Conservation (phyloP, 2,797 vertebrate genomes). For the Parauchenoglanis ngamensis region DNA sequence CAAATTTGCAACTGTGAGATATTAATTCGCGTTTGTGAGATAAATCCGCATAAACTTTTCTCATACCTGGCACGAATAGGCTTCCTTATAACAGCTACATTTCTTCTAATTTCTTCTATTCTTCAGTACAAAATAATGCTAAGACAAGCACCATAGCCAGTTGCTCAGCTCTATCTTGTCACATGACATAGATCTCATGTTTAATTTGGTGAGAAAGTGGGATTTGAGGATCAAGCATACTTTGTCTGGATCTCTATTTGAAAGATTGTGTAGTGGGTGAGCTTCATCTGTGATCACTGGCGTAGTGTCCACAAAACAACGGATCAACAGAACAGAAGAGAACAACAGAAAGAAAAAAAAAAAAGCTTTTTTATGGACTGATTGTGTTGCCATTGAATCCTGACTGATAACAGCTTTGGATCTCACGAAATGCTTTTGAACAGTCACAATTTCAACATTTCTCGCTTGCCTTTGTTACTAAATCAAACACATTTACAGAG, state of each 20-base stretch:
- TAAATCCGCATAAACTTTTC: neutral
- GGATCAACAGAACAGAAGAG: neutral
- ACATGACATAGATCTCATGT: constrained; percentile 4
- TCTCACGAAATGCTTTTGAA: neutral
- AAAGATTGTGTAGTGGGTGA: constrained; percentile 2
- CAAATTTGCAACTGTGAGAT: neutral
- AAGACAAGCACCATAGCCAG: neutral
- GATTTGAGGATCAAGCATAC: neutral
- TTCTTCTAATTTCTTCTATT: neutral
- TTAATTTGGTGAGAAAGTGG: constrained; percentile 5
- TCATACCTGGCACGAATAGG: neutral
- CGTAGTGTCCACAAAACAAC: neutral
- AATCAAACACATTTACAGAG: constrained; percentile 2
- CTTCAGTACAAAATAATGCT: neutral
- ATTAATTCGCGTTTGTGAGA: neutral
- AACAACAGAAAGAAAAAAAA: constrained; percentile 2
- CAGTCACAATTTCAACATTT: neutral
- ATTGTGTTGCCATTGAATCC: neutral
- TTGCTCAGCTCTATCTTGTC: neutral
- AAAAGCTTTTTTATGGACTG: neutral
- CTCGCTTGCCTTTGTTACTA: neutral
- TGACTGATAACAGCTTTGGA: neutral
- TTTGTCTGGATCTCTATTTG: constrained; percentile 8
- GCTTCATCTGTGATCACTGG: neutral
- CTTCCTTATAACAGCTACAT: neutral